These are phyloP conservation scores for Laticauda laticaudata DNA, from an alignment of 2,113 vertebrate genomes.

Conservation along the genomic window DNA sequence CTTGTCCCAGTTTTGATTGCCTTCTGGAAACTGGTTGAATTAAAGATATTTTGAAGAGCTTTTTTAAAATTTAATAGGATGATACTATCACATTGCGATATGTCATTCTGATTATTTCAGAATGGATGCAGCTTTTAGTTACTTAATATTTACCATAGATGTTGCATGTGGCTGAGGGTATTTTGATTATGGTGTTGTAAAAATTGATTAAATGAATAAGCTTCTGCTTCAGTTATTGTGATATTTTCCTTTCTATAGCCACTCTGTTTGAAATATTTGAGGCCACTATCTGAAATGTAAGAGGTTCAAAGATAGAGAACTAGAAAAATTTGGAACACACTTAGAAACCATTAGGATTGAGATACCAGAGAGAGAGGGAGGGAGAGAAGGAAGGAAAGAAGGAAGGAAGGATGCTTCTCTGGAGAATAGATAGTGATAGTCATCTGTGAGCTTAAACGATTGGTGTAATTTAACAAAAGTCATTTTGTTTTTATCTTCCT, in stretches of 20 bases:
- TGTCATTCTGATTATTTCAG: background rate
- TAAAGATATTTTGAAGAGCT: background rate
- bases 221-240: background rate
- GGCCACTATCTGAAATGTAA: background rate
- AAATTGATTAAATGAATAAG: background rate
- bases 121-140: background rate
- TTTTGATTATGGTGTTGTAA: background rate
- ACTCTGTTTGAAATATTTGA: background rate
- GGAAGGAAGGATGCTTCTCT: background rate
- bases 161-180: background rate
- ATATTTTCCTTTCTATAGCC: background rate
- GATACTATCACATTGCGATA: background rate
- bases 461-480: background rate
- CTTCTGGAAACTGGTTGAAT: background rate
- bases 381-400: background rate
- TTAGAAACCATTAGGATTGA: background rate
- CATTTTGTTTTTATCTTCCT: conserved; percentile 10
- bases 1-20: background rate
- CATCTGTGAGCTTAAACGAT: background rate
- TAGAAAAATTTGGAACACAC: background rate
- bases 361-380: background rate
- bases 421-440: background rate
- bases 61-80: background rate
- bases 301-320: background rate
- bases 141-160: background rate